A percentile compares a stretch with the other conserved stretches of the same genome.
phyloP scores from a whole-genome alignment of 2,113 vertebrate species.

The Callithrix jacchus region DNA sequence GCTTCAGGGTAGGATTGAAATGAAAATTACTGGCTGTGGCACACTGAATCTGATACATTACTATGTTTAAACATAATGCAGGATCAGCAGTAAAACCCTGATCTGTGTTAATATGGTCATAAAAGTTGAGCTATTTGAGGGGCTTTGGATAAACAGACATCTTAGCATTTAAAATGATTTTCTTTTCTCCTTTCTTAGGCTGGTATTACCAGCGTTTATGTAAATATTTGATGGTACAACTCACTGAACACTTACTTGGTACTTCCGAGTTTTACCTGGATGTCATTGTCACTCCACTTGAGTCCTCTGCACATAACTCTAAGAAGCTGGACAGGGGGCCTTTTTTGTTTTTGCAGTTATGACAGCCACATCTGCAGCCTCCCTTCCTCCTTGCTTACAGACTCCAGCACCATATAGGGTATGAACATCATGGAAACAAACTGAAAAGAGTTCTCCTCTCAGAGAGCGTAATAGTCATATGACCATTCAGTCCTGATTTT shows the following conservation, averaged over 20 bases:
- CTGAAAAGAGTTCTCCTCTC: not conserved
- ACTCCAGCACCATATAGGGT: not conserved
- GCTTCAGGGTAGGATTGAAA: not conserved
- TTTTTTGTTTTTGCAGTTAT: accelerated
- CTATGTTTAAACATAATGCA: not conserved
- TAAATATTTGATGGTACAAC: not conserved
- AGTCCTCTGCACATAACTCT: too few species aligned
- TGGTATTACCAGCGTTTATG: not conserved
- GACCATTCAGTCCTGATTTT: not conserved
- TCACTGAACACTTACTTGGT: not conserved
- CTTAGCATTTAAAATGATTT: not conserved
- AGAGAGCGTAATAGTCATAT: not conserved
- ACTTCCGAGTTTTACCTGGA: not conserved
- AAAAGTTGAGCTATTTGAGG: not conserved
- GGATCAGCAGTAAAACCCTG: not conserved
- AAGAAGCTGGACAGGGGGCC: not conserved
- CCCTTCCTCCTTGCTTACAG: not conserved
- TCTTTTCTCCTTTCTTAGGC: not conserved
- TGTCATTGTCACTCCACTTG: too few species aligned
- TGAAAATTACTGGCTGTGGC: not conserved
- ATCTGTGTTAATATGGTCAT: not conserved
- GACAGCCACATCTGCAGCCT: not conserved
- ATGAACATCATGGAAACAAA: not conserved
- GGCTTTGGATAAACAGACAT: not conserved
- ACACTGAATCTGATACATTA: not conserved